A percentile compares a stretch with the other conserved stretches of the same genome.
These are phyloP conservation scores for Hydropsyche tenuis DNA, from an alignment of 1,140 invertebrate genomes.

Conservation along the genomic window DNA sequence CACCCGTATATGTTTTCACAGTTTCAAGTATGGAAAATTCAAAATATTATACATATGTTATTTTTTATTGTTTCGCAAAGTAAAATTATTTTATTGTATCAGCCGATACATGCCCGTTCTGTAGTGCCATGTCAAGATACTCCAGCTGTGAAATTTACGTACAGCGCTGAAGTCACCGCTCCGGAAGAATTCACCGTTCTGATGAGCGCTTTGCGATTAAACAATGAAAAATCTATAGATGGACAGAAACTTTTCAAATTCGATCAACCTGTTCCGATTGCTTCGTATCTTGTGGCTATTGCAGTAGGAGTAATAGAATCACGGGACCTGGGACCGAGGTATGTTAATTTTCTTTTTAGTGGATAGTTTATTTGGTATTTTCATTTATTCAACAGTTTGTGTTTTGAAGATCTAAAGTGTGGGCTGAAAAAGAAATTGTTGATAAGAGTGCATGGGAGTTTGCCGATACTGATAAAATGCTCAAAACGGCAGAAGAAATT, in stretches of 20 bases:
- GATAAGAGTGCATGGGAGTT: constrained; percentile 89
- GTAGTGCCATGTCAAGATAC: constrained; percentile 94
- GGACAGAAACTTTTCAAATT: constrained; percentile 66
- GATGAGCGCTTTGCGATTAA: constrained; percentile 84
- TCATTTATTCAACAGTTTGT: neutral
- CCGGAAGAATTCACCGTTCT: constrained; percentile 80
- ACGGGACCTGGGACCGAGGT: constrained; percentile 76
- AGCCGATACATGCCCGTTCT: constrained; percentile 89
- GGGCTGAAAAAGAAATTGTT: constrained; percentile 87
- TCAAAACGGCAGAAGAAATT: constrained; percentile 81
- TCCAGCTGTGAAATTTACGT: constrained; percentile 88
- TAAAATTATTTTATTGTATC: constrained; percentile 49
- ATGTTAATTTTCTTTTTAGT: constrained; percentile 25
- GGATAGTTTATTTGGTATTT: constrained; percentile 3
- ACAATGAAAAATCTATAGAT: constrained; percentile 53
- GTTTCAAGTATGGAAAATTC: constrained; percentile 86
- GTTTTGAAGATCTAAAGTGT: constrained; percentile 72
- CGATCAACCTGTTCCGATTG: constrained; percentile 78
- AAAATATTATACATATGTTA: too few relatives aligned
- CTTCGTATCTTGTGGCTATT: constrained; percentile 83
- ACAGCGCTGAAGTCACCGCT: constrained; percentile 80
- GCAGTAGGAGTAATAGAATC: constrained; percentile 84
- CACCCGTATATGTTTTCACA: constrained; percentile 93
- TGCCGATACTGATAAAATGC: constrained; percentile 83
- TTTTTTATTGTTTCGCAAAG: too few relatives aligned